Conservation (phyloP, 2,797 vertebrate genomes). For the Crocodylus rhombifer region DNA sequence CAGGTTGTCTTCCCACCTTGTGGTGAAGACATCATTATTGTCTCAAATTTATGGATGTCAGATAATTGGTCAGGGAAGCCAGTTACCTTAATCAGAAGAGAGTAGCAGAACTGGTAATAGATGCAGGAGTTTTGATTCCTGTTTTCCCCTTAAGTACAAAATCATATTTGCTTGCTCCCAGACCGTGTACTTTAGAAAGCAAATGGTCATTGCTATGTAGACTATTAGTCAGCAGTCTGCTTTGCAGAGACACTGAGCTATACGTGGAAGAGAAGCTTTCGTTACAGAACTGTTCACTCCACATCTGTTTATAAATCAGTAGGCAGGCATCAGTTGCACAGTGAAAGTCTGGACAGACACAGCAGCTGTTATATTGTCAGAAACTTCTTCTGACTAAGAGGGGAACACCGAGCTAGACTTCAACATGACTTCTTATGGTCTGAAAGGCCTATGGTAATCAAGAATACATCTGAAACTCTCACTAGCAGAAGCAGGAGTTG, state of each 20-base stretch:
- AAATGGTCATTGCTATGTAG: neutral
- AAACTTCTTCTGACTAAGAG: neutral
- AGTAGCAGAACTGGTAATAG: neutral
- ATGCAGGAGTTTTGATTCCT: neutral
- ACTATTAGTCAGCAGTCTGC: neutral
- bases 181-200: neutral
- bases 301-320: neutral
- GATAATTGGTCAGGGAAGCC: neutral
- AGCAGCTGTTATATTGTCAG: neutral
- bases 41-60: neutral
- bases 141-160: neutral
- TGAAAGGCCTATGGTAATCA: neutral
- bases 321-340: neutral
- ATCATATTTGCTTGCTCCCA: neutral
- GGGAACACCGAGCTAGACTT: no score
- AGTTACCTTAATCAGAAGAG: neutral
- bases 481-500: neutral
- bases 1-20: neutral
- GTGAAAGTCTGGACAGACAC: neutral
- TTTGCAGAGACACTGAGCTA: no score
- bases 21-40: neutral
- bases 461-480: neutral
- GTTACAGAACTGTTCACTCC: neutral
- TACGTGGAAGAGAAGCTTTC: neutral
- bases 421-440: neutral